Base-by-base conservation (phyloP, 2,113 vertebrate genomes). In the Dasyurus viverrinus region DNA sequence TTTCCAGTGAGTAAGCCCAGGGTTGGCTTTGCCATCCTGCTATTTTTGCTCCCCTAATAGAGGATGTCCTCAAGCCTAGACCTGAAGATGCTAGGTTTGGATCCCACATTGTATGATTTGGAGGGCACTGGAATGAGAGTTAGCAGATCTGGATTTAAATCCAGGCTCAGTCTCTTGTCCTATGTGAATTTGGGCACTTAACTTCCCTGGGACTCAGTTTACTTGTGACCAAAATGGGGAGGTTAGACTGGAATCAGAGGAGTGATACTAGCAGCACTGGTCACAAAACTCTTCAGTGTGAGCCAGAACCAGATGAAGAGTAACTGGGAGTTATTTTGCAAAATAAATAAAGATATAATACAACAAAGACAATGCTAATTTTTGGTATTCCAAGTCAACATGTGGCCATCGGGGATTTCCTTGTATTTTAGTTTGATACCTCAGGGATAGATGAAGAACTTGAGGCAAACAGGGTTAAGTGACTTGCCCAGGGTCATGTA, bases 1-100 rank as follows among this genome's bases (percentile, higher is more conserved):
- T 57, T 54, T 0, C 0, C 1, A 0, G n/a, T 68, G n/a, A 60
- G 42, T 12, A 19, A 19, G 52, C 60, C 36, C 9, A 68, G 22
- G 47, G 42, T 4, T 0, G 11, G 52, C 14, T 0, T 8, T 0
- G 16, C 0, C 0, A 9, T 36, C 57, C 54, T 60, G n/a, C 50
- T 11, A 0, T 11, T 60, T 52, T n/a, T 23, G 36, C 0, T 0
- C 22, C 27, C n/a, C n/a, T 22, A 42, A 84, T 42, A 84, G 60
- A 68, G 60, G 30, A 16, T 12, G n/a, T 42, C 16, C n/a, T 84
- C 42, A 76, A 76, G 68, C 36, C n/a, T n/a, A 76, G 68, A 76
- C 22, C 6, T n/a, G 36, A 76, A 76, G 27, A n/a, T 7, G 36
- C 22, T 76, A 16, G 6, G 11, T 8, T n/a, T 76, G 68, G 16